Evolutionary conservation across 2,888 invertebrate genomes (phyloP).

Genomic region (Drosophila helvetica): DNA sequence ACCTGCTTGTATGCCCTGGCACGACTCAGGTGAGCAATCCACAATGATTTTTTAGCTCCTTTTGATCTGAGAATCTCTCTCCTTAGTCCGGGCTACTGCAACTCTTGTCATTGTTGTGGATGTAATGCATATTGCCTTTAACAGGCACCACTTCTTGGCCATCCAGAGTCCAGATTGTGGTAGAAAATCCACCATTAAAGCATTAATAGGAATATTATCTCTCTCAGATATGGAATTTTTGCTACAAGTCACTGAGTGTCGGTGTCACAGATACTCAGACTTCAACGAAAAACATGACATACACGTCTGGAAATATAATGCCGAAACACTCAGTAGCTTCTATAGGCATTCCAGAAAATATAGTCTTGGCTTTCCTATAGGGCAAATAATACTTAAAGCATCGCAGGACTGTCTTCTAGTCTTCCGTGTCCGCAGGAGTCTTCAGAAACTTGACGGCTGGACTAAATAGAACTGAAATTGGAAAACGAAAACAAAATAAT

Average conservation of each 20-base stretch:
- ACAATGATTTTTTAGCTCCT: neutral
- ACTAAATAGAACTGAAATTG: no score
- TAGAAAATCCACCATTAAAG: neutral
- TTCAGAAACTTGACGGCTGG: no score
- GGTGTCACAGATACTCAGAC: neutral
- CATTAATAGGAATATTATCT: neutral
- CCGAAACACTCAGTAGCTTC: no score
- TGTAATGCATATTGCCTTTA: neutral
- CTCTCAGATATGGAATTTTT: neutral
- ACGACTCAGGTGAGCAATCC: slow-evolving; percentile 11
- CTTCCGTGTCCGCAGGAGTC: no score
- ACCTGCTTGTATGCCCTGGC: neutral
- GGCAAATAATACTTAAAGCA: no score
- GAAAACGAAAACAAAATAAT: no score
- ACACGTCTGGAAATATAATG: no score
- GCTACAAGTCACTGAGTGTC: no score
- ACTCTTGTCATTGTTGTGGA: neutral
- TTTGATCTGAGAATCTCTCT: neutral
- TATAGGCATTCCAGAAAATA: no score
- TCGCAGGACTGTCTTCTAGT: no score
- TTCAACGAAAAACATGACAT: neutral
- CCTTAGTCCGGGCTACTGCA: slow-evolving; percentile 1
- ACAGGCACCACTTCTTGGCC: neutral
- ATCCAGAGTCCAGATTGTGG: neutral
- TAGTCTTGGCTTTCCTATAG: no score